Evolutionary conservation across 1,140 invertebrate genomes (phyloP).

Genomic region (Formica exsecta): DNA sequence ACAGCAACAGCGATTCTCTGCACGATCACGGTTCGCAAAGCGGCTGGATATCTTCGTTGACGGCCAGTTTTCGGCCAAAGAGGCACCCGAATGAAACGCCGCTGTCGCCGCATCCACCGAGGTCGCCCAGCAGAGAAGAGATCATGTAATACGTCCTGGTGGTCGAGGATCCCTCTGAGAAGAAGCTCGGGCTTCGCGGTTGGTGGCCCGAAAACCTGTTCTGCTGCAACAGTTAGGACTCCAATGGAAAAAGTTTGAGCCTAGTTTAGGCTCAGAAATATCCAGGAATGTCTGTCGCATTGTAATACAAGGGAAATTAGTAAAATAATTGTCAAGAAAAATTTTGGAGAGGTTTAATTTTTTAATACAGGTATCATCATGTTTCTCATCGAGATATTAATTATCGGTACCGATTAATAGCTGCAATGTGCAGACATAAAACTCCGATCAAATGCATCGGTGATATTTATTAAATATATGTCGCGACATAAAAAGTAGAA

Average conservation of each 20-base stretch:
- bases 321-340: constrained; percentile 20
- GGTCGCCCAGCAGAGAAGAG: constrained; percentile 77
- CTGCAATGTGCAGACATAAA: neutral
- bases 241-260: constrained; percentile 30
- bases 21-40: constrained; percentile 80
- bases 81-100: constrained; percentile 76
- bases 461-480: constrained; percentile 13
- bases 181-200: constrained; percentile 71
- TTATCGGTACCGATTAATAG: constrained; percentile 13
- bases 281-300: neutral
- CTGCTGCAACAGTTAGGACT: constrained; percentile 79
- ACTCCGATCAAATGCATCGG: neutral
- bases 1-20: constrained; percentile 83
- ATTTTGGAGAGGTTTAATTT: constrained; percentile 17
- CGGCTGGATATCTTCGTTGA: constrained; percentile 85
- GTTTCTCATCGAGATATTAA: neutral
- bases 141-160: constrained; percentile 83
- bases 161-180: constrained; percentile 73
- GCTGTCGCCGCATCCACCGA: constrained; percentile 70
- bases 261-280: constrained; percentile 22
- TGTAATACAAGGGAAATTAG: neutral
- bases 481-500: constrained; percentile 5
- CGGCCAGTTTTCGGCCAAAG: constrained; percentile 84
- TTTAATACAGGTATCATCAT: neutral
- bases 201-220: constrained; percentile 83